Evolutionary conservation across 2,113 vertebrate genomes (phyloP).

Genomic region (Corythornis vintsioides): DNA sequence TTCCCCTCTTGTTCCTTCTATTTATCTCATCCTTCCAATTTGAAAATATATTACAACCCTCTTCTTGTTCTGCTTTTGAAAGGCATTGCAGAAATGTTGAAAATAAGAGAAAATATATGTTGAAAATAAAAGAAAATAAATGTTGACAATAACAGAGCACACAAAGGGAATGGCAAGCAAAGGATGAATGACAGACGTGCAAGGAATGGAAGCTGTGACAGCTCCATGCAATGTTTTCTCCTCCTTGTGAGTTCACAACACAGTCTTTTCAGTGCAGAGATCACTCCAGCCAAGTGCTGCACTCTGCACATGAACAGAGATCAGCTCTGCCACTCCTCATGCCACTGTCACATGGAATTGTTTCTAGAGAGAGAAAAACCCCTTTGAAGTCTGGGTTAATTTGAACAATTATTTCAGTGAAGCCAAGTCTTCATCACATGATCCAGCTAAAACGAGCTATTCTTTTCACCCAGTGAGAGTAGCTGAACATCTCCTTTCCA

Average conservation of each 20-base stretch:
- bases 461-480: background rate
- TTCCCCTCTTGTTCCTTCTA: background rate
- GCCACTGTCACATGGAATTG: background rate
- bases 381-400: background rate
- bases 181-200: background rate
- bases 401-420: background rate
- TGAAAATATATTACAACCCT: background rate
- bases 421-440: background rate
- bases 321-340: background rate
- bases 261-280: fast-evolving
- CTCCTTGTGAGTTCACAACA: background rate
- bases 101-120: background rate
- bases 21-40: background rate
- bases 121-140: no score
- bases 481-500: background rate
- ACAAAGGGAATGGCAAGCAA: background rate
- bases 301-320: background rate
- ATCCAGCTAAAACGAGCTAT: background rate
- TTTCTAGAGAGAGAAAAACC: background rate
- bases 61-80: background rate
- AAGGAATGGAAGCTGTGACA: background rate
- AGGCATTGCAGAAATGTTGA: background rate
- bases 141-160: background rate
- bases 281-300: background rate
- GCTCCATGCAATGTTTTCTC: background rate